Conservation (phyloP, 2,888 invertebrate species). For the Coelopa pilipes region DNA sequence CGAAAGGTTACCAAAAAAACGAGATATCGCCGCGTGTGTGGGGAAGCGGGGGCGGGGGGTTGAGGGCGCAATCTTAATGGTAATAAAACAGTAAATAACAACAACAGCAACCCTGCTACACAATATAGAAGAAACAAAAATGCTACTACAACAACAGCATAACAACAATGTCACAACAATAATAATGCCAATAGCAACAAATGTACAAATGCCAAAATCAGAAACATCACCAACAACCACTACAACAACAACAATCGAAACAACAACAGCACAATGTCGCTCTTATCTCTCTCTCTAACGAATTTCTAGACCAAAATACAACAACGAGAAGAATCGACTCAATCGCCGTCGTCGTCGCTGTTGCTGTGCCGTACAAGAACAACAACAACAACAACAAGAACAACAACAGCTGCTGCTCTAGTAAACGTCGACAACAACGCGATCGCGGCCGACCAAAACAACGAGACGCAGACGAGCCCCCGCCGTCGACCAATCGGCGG, state of each 20-base stretch:
- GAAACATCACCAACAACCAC: constrained; percentile 32
- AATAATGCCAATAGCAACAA: constrained; percentile 4
- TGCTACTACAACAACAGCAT: neutral
- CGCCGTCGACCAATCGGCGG: constrained; percentile 53
- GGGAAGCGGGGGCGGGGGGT: too few species aligned
- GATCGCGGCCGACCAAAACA: constrained; percentile 12
- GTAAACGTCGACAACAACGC: constrained; percentile 26
- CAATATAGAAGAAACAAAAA: neutral
- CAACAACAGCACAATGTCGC: neutral
- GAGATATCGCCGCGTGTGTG: too few species aligned
- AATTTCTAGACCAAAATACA: constrained; percentile 32
- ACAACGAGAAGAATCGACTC: constrained; percentile 21
- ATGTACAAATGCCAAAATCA: too few species aligned
- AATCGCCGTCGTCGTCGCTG: too few species aligned
- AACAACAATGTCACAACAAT: constrained; percentile 1
- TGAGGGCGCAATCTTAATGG: too few species aligned
- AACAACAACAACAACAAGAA: constrained; percentile 5
- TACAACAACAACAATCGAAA: constrained; percentile 3
- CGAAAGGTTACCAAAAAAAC: too few species aligned
- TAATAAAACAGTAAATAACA: constrained; percentile 41
- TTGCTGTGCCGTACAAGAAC: too few species aligned
- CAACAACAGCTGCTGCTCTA: too few species aligned
- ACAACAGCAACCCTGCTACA: neutral
- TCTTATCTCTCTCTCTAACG: constrained; percentile 11
- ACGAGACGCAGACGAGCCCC: constrained; percentile 55